Base-by-base conservation (phyloP, 1,140 invertebrate species). In the Papilio xuthus region DNA sequence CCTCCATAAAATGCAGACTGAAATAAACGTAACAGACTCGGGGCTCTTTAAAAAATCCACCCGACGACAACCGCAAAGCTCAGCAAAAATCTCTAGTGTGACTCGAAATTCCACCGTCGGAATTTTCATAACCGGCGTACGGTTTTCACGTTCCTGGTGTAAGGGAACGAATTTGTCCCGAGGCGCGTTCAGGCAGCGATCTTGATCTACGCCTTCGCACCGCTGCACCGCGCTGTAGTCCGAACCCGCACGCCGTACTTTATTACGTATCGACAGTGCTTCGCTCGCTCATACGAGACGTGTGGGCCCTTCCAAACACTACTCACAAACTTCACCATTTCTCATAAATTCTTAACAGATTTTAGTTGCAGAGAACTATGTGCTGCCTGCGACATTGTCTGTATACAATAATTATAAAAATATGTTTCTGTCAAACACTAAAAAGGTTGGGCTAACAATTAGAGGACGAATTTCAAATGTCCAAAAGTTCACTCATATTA, bases 91-190 rank as follows among this genome's bases (percentile, higher is more conserved):
- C 85, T 91, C 84, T 88, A 91, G 88, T 91, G 88, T 90, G 89
- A 90, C 85, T 82, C 42, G 82, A 86, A 87, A 93, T 93, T 90
- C 89, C 89, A 80, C 81, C 85, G 88, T 86, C 76, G 91, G 91
- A 92, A 93, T 92, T 93, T 92, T 93, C 92, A 93, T 93, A 92
- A 92, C 89, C 80, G 89, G 83, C 81, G 83, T 80, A 81, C 83
- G 86, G 84, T 82, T 85, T 81, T 81, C 83, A 84, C 85, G 85
- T 88, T 87, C 75, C 85, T 88, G 89, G 86, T 86, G 87, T 82
- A 87, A 85, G 87, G 85, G 87, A 83, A 83, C 83, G 84, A 90
- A 86, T 87, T 87, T 86, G 88, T 88, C 86, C 86, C 79, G 83
- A 85, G 86, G 85, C 86, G 89, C 80, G 84, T 80, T 82, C 80